Evolutionary conservation across 1,140 invertebrate genomes (phyloP).

Genomic region (Psilanteris sp.): DNA sequence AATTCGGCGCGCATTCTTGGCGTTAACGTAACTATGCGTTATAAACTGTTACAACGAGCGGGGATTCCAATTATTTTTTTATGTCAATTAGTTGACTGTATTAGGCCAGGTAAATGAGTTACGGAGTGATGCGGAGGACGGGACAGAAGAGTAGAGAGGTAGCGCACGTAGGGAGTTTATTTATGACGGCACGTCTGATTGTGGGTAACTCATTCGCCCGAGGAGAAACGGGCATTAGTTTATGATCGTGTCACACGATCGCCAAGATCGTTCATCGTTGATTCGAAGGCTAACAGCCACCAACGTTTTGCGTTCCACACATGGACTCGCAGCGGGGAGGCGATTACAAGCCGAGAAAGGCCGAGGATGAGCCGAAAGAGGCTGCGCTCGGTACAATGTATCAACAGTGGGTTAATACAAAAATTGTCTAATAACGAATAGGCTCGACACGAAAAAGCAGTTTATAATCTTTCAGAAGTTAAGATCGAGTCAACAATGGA

Average conservation of each 20-base stretch:
- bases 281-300: constrained; percentile 57
- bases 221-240: constrained; percentile 52
- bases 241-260: constrained; percentile 63
- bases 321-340: constrained; percentile 67
- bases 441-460: constrained; percentile 70
- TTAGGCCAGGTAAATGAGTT: constrained; percentile 52
- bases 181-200: constrained; percentile 56
- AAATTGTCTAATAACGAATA: constrained; percentile 68
- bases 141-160: constrained; percentile 29
- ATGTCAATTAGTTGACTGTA: constrained; percentile 42
- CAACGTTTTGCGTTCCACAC: constrained; percentile 53
- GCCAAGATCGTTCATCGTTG: constrained; percentile 60
- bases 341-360: constrained; percentile 40
- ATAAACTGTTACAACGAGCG: constrained; percentile 20
- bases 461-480: constrained; percentile 78
- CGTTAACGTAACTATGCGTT: too few relatives aligned
- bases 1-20: too few relatives aligned
- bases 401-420: constrained; percentile 33
- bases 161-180: constrained; percentile 55
- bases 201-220: constrained; percentile 52
- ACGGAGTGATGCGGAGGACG: constrained; percentile 44
- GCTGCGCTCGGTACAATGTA: constrained; percentile 30
- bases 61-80: constrained; percentile 19
- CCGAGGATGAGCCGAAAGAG: constrained; percentile 32
- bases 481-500: constrained; percentile 73